Percentiles rank a stretch among this genome's conserved stretches.
phyloP scores from a whole-genome alignment of 2,888 invertebrate genomes.

The Pantelozetes paolii region DNA sequence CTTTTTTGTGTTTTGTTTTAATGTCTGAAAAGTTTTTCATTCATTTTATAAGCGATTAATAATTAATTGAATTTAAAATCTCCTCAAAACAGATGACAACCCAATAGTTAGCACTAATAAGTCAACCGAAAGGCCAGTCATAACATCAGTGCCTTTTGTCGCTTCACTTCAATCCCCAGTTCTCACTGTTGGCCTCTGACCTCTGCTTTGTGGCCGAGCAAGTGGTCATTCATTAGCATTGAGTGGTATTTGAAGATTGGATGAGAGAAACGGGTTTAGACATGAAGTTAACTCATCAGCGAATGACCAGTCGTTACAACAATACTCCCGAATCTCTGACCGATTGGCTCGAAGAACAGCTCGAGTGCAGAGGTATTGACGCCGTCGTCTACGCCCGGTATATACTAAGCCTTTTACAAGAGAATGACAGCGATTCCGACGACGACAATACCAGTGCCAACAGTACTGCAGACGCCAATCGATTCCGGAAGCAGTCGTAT shows the following conservation, averaged over 20 bases:
- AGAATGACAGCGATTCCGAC: conserved; percentile 53
- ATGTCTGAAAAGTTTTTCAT: too few relatives aligned
- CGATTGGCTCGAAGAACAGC: conserved; percentile 69
- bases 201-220: background rate
- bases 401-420: conserved; percentile 61
- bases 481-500: background rate
- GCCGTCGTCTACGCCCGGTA: conserved; percentile 63
- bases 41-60: background rate
- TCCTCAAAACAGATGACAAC: background rate
- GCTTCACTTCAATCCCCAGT: background rate
- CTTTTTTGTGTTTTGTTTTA: too few relatives aligned
- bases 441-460: background rate
- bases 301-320: conserved; percentile 16
- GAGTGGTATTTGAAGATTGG: background rate
- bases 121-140: background rate
- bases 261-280: background rate
- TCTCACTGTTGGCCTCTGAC: background rate
- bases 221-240: background rate
- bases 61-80: background rate
- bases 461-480: background rate
- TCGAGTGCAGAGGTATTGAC: conserved; percentile 71
- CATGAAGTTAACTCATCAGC: conserved; percentile 23
- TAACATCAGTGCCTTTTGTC: background rate
- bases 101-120: background rate
- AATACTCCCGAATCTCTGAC: conserved; percentile 61